A percentile compares a stretch with the other conserved stretches of the same genome.
phyloP scores from a whole-genome alignment of 1,140 invertebrate species.

The Scaptodrosophila lebanonensis region DNA sequence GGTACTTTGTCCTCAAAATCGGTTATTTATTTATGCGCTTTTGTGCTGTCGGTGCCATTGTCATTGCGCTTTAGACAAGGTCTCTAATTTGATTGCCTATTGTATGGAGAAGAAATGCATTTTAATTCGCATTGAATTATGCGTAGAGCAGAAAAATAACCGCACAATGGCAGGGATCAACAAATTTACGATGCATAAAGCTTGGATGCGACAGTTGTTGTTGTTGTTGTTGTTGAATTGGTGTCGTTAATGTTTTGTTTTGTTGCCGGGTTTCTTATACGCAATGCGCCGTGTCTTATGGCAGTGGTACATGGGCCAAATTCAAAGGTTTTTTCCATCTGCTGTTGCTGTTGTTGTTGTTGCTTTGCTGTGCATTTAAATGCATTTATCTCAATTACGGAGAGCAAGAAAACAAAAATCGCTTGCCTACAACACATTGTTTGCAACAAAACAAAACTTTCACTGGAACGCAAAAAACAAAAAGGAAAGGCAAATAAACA shows the following conservation, averaged over 20 bases:
- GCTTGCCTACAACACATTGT: conserved; percentile 68
- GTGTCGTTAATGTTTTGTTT: no score
- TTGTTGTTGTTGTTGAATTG: no score
- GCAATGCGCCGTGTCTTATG: conserved; percentile 28
- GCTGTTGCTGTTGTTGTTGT: conserved; percentile 20
- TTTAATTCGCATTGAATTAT: conserved; percentile 44
- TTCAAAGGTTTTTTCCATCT: no score
- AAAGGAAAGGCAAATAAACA: no score
- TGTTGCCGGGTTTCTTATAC: conserved; percentile 41
- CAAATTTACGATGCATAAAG: conserved; percentile 21
- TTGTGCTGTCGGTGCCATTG: conserved; percentile 39
- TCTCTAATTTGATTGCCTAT: conserved; percentile 23
- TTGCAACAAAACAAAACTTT: conserved; percentile 60
- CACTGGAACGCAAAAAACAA: conserved; percentile 60
- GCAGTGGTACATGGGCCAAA: no score
- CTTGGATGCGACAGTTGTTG: no score
- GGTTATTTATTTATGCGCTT: conserved; percentile 9
- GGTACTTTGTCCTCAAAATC: no score
- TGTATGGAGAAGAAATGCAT: conserved; percentile 34
- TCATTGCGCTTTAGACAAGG: conserved; percentile 48
- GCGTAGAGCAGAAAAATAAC: conserved; percentile 17
- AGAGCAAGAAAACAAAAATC: conserved; percentile 49
- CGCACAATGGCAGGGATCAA: neutral
- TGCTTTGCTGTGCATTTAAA: conserved; percentile 57
- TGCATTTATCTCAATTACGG: conserved; percentile 73